Evolutionary conservation across 2,888 invertebrate species (phyloP).

Genomic region (Scaptodrosophila latifasciaeformis): DNA sequence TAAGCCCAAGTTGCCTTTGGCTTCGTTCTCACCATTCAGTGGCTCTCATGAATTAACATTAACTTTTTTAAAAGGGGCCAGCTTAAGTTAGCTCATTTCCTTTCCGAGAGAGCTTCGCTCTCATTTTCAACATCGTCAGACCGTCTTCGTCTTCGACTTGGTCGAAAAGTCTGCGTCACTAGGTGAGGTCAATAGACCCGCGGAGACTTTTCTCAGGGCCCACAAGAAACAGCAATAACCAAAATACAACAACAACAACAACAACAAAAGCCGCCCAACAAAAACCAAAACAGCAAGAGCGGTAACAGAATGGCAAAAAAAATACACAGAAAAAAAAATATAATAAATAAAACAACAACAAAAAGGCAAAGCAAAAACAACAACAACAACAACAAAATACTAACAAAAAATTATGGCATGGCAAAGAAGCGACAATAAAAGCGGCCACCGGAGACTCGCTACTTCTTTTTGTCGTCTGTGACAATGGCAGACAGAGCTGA

Average conservation of each 20-base stretch:
- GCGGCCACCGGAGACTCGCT: conserved; percentile 28
- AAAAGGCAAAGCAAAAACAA: conserved; percentile 7
- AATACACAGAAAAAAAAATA: conserved; percentile 14
- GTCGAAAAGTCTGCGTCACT: no score
- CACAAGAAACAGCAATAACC: conserved; percentile 10
- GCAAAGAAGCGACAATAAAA: neutral
- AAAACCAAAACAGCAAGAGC: conserved; percentile 8
- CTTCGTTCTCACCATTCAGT: no score
- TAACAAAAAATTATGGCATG: conserved; percentile 8
- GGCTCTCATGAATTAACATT: no score
- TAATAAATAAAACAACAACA: conserved; percentile 10
- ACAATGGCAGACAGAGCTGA: neutral
- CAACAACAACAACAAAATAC: no score
- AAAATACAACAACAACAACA: conserved; percentile 23
- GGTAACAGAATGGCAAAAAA: conserved; percentile 36
- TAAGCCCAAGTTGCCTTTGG: no score
- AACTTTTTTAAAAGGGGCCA: no score
- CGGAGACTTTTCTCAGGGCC: conserved; percentile 39
- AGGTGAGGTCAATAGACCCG: conserved; percentile 50
- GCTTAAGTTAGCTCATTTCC: no score
- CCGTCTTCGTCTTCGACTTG: no score
- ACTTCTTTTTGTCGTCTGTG: neutral
- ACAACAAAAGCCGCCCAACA: conserved; percentile 14
- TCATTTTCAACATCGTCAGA: conserved; percentile 43
- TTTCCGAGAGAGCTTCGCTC: conserved; percentile 43